Percentiles rank a stretch among this genome's conserved stretches.
Evolutionary conservation across 2,113 vertebrate species (phyloP).

Genomic region (Serilophus lunatus): DNA sequence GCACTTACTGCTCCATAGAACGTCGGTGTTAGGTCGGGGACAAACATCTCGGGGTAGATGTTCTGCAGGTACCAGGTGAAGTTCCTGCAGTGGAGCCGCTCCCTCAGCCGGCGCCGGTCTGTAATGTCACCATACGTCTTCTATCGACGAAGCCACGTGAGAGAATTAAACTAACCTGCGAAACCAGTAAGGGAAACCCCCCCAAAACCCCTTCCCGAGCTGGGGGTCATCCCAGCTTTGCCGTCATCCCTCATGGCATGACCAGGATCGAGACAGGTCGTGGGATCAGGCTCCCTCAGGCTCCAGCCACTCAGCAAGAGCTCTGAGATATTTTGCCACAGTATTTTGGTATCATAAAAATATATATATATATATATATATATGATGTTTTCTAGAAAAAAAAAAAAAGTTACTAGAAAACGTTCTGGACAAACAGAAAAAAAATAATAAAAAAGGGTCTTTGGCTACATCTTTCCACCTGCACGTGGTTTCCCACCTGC

Average conservation of each 20-base stretch:
- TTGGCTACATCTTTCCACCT: neutral
- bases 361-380: too few species aligned
- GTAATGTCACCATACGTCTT: constrained; percentile 88
- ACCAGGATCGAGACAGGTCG: rapidly evolving
- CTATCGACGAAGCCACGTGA: constrained; percentile 55
- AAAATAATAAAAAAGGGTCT: neutral
- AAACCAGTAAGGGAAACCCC: neutral
- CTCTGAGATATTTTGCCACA: rapidly evolving
- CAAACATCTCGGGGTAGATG: constrained; percentile 90
- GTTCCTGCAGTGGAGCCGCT: constrained; percentile 87
- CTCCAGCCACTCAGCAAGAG: rapidly evolving
- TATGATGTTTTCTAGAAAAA: neutral
- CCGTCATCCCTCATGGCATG: rapidly evolving
- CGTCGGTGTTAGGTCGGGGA: constrained; percentile 84
- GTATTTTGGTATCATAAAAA: neutral
- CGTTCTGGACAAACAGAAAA: rapidly evolving
- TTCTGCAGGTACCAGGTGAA: constrained; percentile 93
- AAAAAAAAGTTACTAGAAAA: neutral
- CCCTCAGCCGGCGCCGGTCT: constrained; percentile 81
- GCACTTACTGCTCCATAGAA: constrained; percentile 87
- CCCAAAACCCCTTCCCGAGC: rapidly evolving
- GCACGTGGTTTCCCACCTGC: neutral
- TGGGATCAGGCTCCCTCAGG: neutral
- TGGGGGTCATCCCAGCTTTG: neutral
- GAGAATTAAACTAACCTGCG: neutral